Conservation (phyloP, 2,888 invertebrate species). For the Busseola fusca region DNA sequence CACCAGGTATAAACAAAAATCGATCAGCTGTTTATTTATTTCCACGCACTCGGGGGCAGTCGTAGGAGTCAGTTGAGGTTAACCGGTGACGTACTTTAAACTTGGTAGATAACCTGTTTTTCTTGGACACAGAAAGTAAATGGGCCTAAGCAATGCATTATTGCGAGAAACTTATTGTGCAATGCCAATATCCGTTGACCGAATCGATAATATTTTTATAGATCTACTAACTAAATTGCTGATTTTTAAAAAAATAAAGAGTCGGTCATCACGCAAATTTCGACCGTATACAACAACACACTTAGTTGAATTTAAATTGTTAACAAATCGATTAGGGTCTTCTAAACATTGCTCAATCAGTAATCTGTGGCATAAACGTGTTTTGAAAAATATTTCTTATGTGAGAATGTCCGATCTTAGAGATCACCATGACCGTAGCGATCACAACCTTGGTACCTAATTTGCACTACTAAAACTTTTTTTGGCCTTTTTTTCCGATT, state of each 20-base stretch:
- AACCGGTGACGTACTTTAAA: slow-evolving; percentile 36
- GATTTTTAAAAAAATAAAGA: background rate
- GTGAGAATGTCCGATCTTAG: background rate
- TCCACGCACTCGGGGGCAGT: slow-evolving; percentile 2
- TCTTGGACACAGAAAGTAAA: slow-evolving; percentile 44
- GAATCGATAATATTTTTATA: slow-evolving; percentile 10
- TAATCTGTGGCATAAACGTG: background rate
- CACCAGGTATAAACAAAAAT: slow-evolving; percentile 7
- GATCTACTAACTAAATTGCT: background rate
- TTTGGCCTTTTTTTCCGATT: background rate
- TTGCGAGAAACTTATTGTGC: slow-evolving; percentile 39
- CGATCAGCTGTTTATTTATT: slow-evolving; percentile 20
- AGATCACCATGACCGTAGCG: background rate
- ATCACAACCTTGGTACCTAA: background rate
- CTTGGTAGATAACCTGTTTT: slow-evolving; percentile 46
- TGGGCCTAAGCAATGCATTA: slow-evolving; percentile 41
- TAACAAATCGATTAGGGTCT: slow-evolving; percentile 11
- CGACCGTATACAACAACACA: slow-evolving; percentile 4
- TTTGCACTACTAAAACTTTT: background rate
- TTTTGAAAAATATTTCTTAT: background rate
- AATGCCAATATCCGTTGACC: slow-evolving; percentile 12
- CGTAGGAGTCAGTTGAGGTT: slow-evolving; percentile 31
- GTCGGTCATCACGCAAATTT: background rate
- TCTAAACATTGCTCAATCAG: slow-evolving; percentile 8
- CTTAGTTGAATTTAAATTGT: slow-evolving; percentile 3